Evolutionary conservation across 2,888 invertebrate species (phyloP), one percentile per base, ranked within the genome.

Genomic region (Aethes cnicana): DNA sequence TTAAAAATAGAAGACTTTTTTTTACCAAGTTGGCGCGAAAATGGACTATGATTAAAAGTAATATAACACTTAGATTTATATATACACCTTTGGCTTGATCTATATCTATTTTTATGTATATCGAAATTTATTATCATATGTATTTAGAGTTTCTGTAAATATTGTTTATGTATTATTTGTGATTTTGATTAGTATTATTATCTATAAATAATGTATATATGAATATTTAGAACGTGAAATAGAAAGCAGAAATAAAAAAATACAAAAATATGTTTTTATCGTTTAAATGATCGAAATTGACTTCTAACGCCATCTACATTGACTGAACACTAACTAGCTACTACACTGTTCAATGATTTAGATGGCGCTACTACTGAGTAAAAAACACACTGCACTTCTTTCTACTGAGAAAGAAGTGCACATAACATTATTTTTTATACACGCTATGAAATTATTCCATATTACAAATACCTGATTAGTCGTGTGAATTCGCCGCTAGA

Each of bases 61-160:
- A 26, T 12, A 37, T 20, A 37, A 17, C 26, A 41, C 18, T 30
- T 47, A 7, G 35, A 36, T 37, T 30, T 46, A 44, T 36, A 21
- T 54, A 54, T 28, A 53, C 47, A 37, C 20, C 47, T 47, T 44
- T 55, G 36, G 30, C 58, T 52, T 57, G 44, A 53, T 57, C 54
- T 52, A 4, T 37, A 53, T 55, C 14, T 55, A 53, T 54, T 26
- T 42, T 32, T 46, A 47, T 61, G 64, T 68, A 35, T 62, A 61
- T 66, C 23, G 33, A 59, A 59, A 63, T 55, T 53, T 25, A 48
- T 57, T 48, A 56, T 55, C 17, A 58, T 61, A 47, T 67, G 57
- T 68, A 62, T 61, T 50, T 62, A 58, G 55, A 60, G 55, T 59
- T 59, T 62, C n/a, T n/a, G n/a, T n/a, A n/a, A n/a, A 21, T 62